A percentile compares a stretch with the other conserved stretches of the same genome.
Conservation (phyloP, 2,888 invertebrate species). For the Punctoribates punctum region DNA sequence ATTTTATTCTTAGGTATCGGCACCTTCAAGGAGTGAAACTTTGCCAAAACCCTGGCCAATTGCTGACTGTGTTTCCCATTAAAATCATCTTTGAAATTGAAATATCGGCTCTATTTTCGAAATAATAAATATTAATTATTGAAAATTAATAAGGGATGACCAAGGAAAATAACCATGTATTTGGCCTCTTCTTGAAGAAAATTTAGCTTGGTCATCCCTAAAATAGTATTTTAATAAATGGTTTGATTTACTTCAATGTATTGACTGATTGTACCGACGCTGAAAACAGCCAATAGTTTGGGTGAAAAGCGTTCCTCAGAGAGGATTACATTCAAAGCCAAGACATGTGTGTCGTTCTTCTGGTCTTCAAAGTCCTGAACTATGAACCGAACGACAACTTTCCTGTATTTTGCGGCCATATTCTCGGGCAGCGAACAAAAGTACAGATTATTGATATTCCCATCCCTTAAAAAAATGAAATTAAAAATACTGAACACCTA, state of each 20-base stretch:
- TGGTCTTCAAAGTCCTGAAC: too few relatives aligned
- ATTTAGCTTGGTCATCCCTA: too few relatives aligned
- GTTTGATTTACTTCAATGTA: background rate
- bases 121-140: background rate
- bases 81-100: conserved; percentile 14
- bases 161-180: too few relatives aligned
- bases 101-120: conserved; percentile 11
- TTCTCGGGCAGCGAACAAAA: too few relatives aligned
- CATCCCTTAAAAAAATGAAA: too few relatives aligned
- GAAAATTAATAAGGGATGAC: background rate
- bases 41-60: conserved; percentile 17
- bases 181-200: too few relatives aligned
- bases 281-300: background rate
- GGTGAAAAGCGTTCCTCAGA: background rate
- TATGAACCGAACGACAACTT: too few relatives aligned
- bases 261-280: background rate
- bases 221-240: background rate
- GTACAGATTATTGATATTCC: too few relatives aligned
- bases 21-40: conserved; percentile 20
- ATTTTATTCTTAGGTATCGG: conserved; percentile 15
- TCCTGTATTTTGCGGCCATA: too few relatives aligned
- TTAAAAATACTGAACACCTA: too few relatives aligned
- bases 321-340: background rate
- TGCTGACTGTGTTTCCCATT: background rate
- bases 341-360: background rate